phyloP scores from a whole-genome alignment of 2,797 vertebrate genomes.

The Dendrocincla fuliginosa region DNA sequence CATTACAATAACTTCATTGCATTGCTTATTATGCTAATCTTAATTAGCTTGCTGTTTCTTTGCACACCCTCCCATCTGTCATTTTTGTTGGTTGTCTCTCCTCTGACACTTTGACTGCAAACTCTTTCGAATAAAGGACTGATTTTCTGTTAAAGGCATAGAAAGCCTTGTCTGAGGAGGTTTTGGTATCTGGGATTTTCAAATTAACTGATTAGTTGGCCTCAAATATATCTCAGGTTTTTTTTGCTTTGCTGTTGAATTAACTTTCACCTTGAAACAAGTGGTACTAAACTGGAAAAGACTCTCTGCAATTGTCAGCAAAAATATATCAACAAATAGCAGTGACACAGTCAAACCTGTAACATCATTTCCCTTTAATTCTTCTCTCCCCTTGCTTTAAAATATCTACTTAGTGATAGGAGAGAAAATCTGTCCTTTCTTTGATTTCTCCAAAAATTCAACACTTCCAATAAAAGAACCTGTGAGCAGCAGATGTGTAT shows the following conservation, averaged over 20 bases:
- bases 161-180: background rate
- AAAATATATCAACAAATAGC: background rate
- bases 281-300: background rate
- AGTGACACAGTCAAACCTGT: background rate
- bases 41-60: constrained; percentile 22
- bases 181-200: background rate
- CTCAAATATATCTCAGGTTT: background rate
- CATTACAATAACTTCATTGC: background rate
- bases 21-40: constrained; percentile 32
- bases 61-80: constrained; percentile 18
- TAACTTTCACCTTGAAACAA: background rate
- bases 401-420: background rate
- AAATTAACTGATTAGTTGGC: background rate
- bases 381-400: background rate
- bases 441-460: background rate
- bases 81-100: background rate
- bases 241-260: background rate
- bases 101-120: background rate
- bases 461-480: background rate
- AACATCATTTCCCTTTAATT: background rate
- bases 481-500: background rate
- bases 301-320: background rate
- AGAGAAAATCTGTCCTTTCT: background rate
- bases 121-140: background rate
- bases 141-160: background rate